These are phyloP conservation scores for Hartigia nigra DNA, from an alignment of 2,888 invertebrate genomes.

Conservation along the genomic window DNA sequence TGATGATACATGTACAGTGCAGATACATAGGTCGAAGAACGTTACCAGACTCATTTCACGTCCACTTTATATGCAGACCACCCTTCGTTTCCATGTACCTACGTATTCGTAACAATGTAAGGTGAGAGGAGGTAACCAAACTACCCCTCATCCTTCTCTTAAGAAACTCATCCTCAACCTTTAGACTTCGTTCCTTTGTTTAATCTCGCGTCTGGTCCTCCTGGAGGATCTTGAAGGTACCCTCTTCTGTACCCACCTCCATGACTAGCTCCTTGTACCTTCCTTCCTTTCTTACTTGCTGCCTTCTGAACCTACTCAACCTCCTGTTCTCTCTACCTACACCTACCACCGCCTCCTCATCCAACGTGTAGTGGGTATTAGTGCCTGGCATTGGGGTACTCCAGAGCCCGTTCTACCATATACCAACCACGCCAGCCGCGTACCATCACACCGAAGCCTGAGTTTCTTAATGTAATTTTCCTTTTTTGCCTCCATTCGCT, in stretches of 20 bases:
- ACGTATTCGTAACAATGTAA: slow-evolving; percentile 18
- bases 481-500: slow-evolving; percentile 51
- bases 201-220: slow-evolving; percentile 44
- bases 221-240: slow-evolving; percentile 18
- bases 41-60: slow-evolving; percentile 59
- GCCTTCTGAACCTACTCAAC: neutral
- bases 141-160: slow-evolving; percentile 14
- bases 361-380: neutral
- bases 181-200: slow-evolving; percentile 45
- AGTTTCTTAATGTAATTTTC: slow-evolving; percentile 64
- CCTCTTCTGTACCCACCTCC: slow-evolving; percentile 24
- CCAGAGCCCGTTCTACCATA: slow-evolving; percentile 27
- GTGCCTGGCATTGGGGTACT: slow-evolving; percentile 9
- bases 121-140: slow-evolving; percentile 31
- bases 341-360: neutral
- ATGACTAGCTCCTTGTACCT: slow-evolving; percentile 11
- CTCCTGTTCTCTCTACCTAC: neutral
- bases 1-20: neutral
- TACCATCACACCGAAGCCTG: slow-evolving; percentile 45
- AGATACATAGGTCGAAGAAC: slow-evolving; percentile 16
- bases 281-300: slow-evolving; percentile 5
- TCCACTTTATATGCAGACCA: slow-evolving; percentile 64
- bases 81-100: slow-evolving; percentile 33
- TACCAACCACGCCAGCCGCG: slow-evolving; percentile 30
- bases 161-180: slow-evolving; percentile 18